These are phyloP conservation scores for Bubalus kerabau DNA, from an alignment of 2,113 vertebrate genomes.

Conservation along the genomic window DNA sequence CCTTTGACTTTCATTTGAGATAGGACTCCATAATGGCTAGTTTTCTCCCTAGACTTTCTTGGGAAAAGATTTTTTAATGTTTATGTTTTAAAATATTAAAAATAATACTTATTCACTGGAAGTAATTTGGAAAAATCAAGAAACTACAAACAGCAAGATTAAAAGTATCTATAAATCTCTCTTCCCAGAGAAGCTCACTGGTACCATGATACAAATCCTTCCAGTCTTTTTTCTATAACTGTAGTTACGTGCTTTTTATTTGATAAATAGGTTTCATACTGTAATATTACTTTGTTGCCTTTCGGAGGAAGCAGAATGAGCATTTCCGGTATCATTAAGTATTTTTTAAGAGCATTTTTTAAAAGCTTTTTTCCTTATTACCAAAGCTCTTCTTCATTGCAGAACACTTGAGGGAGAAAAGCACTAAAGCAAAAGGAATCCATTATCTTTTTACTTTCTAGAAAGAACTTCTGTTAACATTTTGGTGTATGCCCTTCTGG, in stretches of 20 bases:
- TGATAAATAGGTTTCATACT: neutral
- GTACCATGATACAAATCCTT: neutral
- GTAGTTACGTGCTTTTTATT: neutral
- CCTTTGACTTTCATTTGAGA: neutral
- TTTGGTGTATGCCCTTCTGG: constrained; percentile 60
- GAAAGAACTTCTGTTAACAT: constrained; percentile 52
- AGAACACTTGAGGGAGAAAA: neutral
- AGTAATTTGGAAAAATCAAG: constrained; percentile 10
- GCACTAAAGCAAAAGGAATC: neutral
- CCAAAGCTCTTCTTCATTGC: neutral
- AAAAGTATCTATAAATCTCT: neutral
- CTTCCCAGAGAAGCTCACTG: neutral
- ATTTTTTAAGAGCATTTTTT: constrained; percentile 21
- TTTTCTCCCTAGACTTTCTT: neutral
- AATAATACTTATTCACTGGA: neutral
- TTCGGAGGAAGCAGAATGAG: neutral
- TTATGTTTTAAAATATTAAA: neutral
- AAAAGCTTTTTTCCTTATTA: neutral
- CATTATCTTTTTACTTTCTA: constrained; percentile 55
- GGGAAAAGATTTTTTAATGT: neutral
- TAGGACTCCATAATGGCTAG: neutral
- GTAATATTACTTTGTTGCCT: constrained; percentile 1
- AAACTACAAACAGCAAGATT: neutral
- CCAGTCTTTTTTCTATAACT: neutral
- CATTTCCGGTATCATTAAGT: constrained; percentile 15